These are phyloP conservation scores for Maniola jurtina DNA, from an alignment of 1,140 invertebrate species.

Conservation along the genomic window DNA sequence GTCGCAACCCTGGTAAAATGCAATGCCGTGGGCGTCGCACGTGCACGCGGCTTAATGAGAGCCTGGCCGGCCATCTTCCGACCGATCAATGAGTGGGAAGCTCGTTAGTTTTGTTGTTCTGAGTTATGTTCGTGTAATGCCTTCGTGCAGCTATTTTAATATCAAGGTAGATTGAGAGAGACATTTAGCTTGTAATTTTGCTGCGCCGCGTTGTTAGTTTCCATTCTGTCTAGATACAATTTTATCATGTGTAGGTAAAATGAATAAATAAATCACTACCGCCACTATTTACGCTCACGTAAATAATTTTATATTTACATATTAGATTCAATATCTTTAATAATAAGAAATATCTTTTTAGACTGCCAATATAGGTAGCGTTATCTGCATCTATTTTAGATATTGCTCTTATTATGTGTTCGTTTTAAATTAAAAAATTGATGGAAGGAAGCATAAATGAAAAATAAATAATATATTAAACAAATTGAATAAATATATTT, in stretches of 20 bases:
- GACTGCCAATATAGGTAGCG: no score
- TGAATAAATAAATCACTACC: background rate
- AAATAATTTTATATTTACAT: background rate
- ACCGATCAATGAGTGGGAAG: conserved; percentile 41
- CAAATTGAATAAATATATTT: background rate
- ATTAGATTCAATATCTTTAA: background rate
- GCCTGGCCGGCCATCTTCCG: conserved; percentile 51
- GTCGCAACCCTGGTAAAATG: conserved; percentile 36
- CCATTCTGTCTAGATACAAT: background rate
- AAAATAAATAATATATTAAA: background rate
- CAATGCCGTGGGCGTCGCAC: conserved; percentile 61
- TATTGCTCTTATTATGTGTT: no score
- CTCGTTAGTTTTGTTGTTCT: conserved; percentile 39
- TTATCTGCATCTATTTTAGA: no score
- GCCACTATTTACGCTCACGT: no score
- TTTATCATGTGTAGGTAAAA: conserved; percentile 3
- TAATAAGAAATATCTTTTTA: no score
- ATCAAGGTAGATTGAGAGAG: conserved; percentile 25
- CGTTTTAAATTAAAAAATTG: no score
- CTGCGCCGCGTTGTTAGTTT: conserved; percentile 15
- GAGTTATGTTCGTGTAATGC: conserved; percentile 33
- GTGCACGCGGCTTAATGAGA: conserved; percentile 64
- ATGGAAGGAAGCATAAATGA: background rate
- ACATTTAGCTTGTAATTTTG: conserved; percentile 29
- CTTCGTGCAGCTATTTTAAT: conserved; percentile 36